Evolutionary conservation across 1,140 invertebrate genomes (phyloP).

Genomic region (Pseudomyrmex concolor): DNA sequence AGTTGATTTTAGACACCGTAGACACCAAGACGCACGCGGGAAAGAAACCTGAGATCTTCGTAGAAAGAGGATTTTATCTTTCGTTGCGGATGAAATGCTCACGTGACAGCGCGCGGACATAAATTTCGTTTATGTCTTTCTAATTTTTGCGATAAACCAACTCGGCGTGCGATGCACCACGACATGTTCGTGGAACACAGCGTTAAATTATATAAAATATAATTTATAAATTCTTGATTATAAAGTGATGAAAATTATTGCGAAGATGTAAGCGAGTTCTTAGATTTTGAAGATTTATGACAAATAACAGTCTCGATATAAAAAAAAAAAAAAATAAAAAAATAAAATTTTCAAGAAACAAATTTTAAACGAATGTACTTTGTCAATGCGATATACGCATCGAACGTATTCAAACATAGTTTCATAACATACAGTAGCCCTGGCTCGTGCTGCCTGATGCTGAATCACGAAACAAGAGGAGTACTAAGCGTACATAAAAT

Average conservation of each 20-base stretch:
- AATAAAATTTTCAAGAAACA: too few species aligned
- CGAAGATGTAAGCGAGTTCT: not conserved
- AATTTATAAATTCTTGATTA: not conserved
- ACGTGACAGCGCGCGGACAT: constrained; percentile 24
- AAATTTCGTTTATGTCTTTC: constrained; percentile 52
- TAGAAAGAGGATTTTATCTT: constrained; percentile 35
- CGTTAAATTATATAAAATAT: not conserved
- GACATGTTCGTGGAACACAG: not conserved
- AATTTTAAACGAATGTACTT: too few species aligned
- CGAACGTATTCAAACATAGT: too few species aligned
- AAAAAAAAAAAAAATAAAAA: too few species aligned
- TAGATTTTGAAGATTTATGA: too few species aligned
- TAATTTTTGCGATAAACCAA: constrained; percentile 47
- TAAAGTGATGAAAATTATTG: not conserved
- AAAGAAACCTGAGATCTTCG: constrained; percentile 5
- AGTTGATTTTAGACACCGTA: constrained; percentile 39
- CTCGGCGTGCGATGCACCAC: constrained; percentile 1
- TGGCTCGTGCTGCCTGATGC: not conserved
- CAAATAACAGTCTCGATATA: too few species aligned
- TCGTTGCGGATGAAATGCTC: not conserved
- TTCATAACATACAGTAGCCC: too few species aligned
- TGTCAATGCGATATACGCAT: too few species aligned
- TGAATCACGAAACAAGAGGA: constrained; percentile 11
- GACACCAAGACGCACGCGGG: not conserved
- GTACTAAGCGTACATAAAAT: not conserved